Evolutionary conservation across 1,140 invertebrate genomes (phyloP).

Genomic region (Lethocerus indicus): DNA sequence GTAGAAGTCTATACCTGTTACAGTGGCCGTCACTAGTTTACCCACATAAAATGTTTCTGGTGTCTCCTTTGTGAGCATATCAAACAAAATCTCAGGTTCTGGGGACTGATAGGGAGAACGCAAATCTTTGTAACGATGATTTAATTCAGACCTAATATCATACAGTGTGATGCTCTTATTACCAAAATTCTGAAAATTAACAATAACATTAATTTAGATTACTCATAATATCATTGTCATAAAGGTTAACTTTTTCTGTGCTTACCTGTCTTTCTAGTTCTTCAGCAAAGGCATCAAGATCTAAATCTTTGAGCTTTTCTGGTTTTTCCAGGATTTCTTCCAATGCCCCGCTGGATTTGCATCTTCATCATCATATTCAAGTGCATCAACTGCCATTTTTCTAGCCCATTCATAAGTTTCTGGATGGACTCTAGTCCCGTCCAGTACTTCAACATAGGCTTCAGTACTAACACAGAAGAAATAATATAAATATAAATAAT

Average conservation of each 20-base stretch:
- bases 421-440: slow-evolving; percentile 94
- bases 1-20: slow-evolving; percentile 30
- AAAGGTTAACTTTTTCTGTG: background rate
- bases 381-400: slow-evolving; percentile 98
- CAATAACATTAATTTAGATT: background rate
- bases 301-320: slow-evolving; percentile 87
- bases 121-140: slow-evolving; percentile 88
- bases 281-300: slow-evolving; percentile 96
- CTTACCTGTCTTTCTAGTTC: slow-evolving; percentile 80
- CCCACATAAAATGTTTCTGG: slow-evolving; percentile 91
- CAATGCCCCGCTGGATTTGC: slow-evolving; percentile 86
- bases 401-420: slow-evolving; percentile 99
- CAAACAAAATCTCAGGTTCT: slow-evolving; percentile 75
- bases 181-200: slow-evolving; percentile 55
- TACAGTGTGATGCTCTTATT: slow-evolving; percentile 96
- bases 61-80: slow-evolving; percentile 91
- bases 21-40: slow-evolving; percentile 62
- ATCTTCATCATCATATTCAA: slow-evolving; percentile 92
- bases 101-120: slow-evolving; percentile 62
- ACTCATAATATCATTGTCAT: background rate
- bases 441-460: slow-evolving; percentile 88
- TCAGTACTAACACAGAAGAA: slow-evolving; percentile 47
- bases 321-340: slow-evolving; percentile 95
- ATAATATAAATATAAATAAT: background rate
- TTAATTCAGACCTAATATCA: slow-evolving; percentile 91